Evolutionary conservation across 2,797 vertebrate genomes (phyloP).

Genomic region (Chelon labrosus): DNA sequence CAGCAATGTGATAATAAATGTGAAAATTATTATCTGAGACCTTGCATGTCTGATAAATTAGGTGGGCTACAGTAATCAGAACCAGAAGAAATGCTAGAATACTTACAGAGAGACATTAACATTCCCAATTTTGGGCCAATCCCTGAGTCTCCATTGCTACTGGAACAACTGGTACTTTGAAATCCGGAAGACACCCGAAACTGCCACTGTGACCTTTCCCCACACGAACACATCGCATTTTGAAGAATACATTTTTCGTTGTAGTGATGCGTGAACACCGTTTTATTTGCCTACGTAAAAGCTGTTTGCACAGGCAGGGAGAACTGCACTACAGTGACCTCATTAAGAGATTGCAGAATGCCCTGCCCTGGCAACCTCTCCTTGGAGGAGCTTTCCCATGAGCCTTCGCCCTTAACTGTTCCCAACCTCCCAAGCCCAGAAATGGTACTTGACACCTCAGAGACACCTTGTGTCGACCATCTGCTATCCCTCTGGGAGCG

Average conservation of each 20-base stretch:
- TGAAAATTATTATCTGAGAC: background rate
- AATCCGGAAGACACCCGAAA: background rate
- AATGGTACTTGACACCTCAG: constrained; percentile 57
- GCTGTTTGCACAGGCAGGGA: constrained; percentile 49
- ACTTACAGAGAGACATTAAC: background rate
- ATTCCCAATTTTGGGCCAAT: background rate
- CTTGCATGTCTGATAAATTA: background rate
- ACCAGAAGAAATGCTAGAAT: background rate
- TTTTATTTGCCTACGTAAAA: constrained; percentile 7
- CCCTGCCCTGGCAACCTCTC: constrained; percentile 68
- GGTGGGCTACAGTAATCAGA: background rate
- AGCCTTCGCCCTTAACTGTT: constrained; percentile 70
- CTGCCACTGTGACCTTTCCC: background rate
- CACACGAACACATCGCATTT: background rate
- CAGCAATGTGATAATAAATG: background rate
- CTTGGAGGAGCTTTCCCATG: constrained; percentile 69
- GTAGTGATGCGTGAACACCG: background rate
- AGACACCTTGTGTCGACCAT: constrained; percentile 66
- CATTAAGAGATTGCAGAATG: constrained; percentile 64
- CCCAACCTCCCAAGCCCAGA: constrained; percentile 49
- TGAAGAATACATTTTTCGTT: background rate
- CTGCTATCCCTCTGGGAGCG: constrained; percentile 54
- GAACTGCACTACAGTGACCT: constrained; percentile 53
- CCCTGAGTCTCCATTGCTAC: background rate
- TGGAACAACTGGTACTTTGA: background rate